A percentile compares a stretch with the other conserved stretches of the same genome.
Evolutionary conservation across 2,113 vertebrate species (phyloP).

Genomic region (Pavo muticus): DNA sequence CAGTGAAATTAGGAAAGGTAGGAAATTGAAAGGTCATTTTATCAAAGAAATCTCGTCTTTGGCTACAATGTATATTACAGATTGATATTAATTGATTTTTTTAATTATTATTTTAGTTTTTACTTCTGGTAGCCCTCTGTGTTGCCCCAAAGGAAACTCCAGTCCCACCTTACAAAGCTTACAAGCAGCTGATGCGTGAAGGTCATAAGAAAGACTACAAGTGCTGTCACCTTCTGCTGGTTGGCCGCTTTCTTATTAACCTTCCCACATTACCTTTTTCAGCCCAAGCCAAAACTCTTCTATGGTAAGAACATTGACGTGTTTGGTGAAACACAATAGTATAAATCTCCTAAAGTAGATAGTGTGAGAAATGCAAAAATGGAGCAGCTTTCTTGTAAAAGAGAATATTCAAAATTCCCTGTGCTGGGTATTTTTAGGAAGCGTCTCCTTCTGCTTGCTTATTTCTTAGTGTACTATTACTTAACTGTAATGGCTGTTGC

Average conservation of each 20-base stretch:
- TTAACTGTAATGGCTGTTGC: not conserved
- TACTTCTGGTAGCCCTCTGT: not conserved
- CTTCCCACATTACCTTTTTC: not conserved
- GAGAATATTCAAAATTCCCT: not conserved
- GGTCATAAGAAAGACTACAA: not conserved
- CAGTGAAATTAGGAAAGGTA: not conserved
- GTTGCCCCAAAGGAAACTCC: not conserved
- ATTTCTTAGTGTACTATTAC: not conserved
- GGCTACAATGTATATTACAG: not conserved
- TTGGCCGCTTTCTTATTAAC: not conserved
- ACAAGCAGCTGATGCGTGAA: not conserved
- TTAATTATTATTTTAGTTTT: not conserved
- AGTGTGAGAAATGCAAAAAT: not conserved
- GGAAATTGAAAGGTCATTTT: not conserved
- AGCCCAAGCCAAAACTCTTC: not conserved
- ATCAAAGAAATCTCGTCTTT: not conserved
- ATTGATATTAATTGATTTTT: not conserved
- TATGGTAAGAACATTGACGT: not conserved
- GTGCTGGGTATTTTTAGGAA: not conserved
- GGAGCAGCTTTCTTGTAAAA: not conserved
- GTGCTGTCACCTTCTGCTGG: not conserved
- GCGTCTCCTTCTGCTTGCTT: not conserved
- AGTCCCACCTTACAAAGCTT: not conserved
- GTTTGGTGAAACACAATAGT: not conserved
- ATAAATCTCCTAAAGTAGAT: not conserved